phyloP scores from a whole-genome alignment of 2,113 vertebrate species.

The Mixornis gularis region DNA sequence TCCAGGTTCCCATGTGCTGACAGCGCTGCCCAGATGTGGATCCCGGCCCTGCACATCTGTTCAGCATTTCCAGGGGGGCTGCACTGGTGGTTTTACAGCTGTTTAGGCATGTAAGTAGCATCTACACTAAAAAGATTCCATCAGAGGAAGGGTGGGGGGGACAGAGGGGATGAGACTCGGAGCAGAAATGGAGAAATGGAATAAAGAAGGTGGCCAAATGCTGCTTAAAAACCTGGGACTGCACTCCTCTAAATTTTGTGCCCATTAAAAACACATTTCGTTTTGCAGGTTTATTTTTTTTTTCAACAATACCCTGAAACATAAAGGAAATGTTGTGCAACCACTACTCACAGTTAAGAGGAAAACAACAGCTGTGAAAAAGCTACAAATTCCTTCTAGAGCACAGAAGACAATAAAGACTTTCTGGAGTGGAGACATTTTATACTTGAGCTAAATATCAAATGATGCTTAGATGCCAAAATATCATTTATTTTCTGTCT shows the following conservation, averaged over 20 bases:
- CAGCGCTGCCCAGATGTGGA: not conserved
- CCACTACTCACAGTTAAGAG: not conserved
- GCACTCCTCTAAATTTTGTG: not conserved
- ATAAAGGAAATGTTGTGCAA: constrained; percentile 38
- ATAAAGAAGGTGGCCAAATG: not conserved
- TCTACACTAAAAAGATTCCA: constrained; percentile 17
- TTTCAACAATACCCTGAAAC: not conserved
- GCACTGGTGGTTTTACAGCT: constrained; percentile 39
- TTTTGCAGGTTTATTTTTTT: not conserved
- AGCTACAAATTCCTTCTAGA: constrained; percentile 17
- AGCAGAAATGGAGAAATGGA: not conserved
- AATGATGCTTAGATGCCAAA: not conserved
- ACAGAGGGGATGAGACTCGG: not conserved
- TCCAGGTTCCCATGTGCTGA: not conserved
- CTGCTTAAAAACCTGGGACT: not conserved
- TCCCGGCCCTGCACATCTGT: constrained; percentile 17
- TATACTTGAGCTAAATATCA: not conserved
- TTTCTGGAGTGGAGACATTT: not conserved
- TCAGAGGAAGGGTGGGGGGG: not conserved
- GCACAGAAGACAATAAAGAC: not conserved
- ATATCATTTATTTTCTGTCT: not conserved
- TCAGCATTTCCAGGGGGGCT: constrained; percentile 9
- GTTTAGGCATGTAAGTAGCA: constrained; percentile 44
- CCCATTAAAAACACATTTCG: not conserved
- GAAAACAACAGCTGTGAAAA: constrained; percentile 43